A percentile compares a stretch with the other conserved stretches of the same genome.
phyloP scores from a whole-genome alignment of 1,140 invertebrate species.

The Cherax destructor region DNA sequence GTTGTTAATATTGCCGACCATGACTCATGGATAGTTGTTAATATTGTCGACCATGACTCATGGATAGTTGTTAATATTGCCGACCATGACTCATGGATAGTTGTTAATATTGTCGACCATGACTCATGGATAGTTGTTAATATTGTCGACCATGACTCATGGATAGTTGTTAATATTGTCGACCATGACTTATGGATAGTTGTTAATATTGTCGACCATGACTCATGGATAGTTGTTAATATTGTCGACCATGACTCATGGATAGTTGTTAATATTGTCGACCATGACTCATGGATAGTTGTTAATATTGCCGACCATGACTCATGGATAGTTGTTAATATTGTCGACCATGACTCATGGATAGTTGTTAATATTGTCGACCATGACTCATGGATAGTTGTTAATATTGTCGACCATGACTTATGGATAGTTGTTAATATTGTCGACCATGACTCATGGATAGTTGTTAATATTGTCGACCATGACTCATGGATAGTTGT shows the following conservation, averaged over 20 bases:
- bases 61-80: no score
- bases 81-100: background rate
- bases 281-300: constrained; percentile 9
- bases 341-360: background rate
- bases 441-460: background rate
- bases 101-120: background rate
- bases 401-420: background rate
- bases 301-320: background rate
- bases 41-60: background rate
- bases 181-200: background rate
- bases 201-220: background rate
- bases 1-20: background rate
- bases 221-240: constrained; percentile 22
- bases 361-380: background rate
- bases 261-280: no score
- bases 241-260: background rate
- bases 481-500: constrained; percentile 15
- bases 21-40: constrained; percentile 18
- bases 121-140: constrained; percentile 14
- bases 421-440: no score
- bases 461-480: background rate
- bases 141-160: background rate
- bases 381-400: constrained; percentile 5
- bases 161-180: no score
- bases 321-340: constrained; percentile 20